Conservation (phyloP, 2,113 vertebrate genomes). For the Indicator maculatus region DNA sequence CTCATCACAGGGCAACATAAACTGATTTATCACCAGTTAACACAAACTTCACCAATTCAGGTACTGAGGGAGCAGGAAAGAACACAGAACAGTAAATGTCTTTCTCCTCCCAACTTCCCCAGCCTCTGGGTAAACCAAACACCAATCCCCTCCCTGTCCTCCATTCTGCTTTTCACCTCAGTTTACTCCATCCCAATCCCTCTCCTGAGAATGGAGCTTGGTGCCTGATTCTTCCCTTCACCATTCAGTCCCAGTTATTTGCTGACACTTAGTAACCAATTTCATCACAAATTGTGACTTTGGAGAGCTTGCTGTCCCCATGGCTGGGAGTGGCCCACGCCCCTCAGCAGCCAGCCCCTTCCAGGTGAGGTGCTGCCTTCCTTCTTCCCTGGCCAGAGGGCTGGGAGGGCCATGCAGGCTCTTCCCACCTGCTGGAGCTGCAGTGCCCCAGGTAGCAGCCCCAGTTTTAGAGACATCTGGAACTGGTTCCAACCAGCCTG, state of each 20-base stretch:
- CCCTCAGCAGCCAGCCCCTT: not conserved
- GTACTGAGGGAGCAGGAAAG: not conserved
- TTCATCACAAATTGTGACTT: too few relatives aligned
- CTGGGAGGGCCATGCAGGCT: rapidly evolving
- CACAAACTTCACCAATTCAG: not conserved
- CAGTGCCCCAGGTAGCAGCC: rapidly evolving
- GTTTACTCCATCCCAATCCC: not conserved
- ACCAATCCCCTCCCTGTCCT: not conserved
- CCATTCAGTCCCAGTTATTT: not conserved
- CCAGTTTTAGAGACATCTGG: rapidly evolving
- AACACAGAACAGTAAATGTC: not conserved
- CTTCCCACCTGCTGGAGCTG: not conserved
- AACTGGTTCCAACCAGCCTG: not conserved
- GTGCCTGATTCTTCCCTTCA: not conserved
- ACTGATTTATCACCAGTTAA: not conserved
- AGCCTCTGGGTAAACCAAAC: not conserved
- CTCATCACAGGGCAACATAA: not conserved
- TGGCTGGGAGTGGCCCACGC: not conserved
- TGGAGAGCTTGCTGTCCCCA: not conserved
- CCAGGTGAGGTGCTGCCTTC: not conserved
- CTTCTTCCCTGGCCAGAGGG: not conserved
- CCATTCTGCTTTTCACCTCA: not conserved
- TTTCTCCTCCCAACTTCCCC: not conserved
- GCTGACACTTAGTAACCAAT: too few relatives aligned
- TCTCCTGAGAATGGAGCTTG: not conserved